Base-by-base conservation (phyloP, 1,140 invertebrate species). In the Phenacoccus solenopsis region DNA sequence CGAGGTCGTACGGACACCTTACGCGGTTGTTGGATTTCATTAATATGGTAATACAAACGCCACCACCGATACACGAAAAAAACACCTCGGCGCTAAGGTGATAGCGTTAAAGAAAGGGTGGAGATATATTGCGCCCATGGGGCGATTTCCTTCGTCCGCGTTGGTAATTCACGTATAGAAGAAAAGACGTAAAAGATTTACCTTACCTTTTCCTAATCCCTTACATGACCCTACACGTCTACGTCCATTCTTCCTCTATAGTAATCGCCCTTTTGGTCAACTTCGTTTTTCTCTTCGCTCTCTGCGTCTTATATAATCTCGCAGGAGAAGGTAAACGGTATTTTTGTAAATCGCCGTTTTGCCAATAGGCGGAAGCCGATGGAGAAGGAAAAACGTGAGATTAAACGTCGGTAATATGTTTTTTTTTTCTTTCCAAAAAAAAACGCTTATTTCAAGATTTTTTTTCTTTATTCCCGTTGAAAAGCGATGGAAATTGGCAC, bases 181-280 rank as follows among this genome's bases (percentile, higher is more conserved):
- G 25, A 64, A 64, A 64, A 64, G 59, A 64, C 21, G 59, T 49
- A 64, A 64, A 64, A 64, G 59, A 64, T 64, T 64, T 64, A 64
- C 59, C 59, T 64, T 38, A 38, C 32, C 9, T 38, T 38, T 64
- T 64, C 59, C 12, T 64, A 64, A 64, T 64, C 59, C 59, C 25
- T 64, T 16, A 49, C 38, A 64, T 64, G 59, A 64, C 59, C 59
- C 59, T 64, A 25, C 22, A 64, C 59, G 59, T 64, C 59, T 64
- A n/a, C n/a, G 59, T 64, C 59, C 59, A 64, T 64, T 64, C 59
- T 64, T 10, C 30, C n/a, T 38, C 32, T 10, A 22, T 16, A 64
- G 59, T 64, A 64, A 64, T 64, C 59, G 59, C 59, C 59, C 59
- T 64, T 20, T 64, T 64, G 21, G 21, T 64, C 38, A 49, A 49